Percentiles rank a stretch among this genome's conserved stretches.
Conservation (phyloP, 2,888 invertebrate genomes). For the Drosophila engyochracea region DNA sequence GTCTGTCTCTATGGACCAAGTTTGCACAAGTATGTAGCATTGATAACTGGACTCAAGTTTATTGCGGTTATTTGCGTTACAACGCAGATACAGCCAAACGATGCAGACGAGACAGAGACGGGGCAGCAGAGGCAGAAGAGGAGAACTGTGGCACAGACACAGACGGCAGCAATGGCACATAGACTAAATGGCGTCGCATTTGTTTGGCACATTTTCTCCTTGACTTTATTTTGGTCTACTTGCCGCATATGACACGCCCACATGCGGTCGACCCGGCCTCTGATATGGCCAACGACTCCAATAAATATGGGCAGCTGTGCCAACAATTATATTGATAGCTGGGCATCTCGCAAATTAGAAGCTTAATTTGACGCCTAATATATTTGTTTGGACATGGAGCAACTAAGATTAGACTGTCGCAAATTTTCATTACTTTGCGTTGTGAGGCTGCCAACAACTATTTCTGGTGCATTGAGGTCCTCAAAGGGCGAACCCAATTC, state of each 20-base stretch:
- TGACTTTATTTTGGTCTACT: not conserved
- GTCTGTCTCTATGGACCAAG: slow-evolving; percentile 45
- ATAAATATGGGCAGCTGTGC: slow-evolving; percentile 34
- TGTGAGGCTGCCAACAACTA: not conserved
- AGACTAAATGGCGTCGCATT: slow-evolving; percentile 65
- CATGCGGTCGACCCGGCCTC: slow-evolving; percentile 1
- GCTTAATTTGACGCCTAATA: slow-evolving; percentile 6
- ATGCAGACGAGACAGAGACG: not conserved
- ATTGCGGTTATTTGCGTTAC: slow-evolving; percentile 59
- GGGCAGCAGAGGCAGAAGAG: too few relatives aligned
- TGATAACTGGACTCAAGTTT: slow-evolving; percentile 71
- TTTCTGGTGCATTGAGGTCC: not conserved
- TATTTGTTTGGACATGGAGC: not conserved
- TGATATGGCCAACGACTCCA: not conserved
- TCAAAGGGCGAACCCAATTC: not conserved
- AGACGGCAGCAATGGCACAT: not conserved
- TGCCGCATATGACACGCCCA: slow-evolving; percentile 36
- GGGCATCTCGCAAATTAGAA: slow-evolving; percentile 17
- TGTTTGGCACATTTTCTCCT: slow-evolving; percentile 42
- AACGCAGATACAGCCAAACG: not conserved
- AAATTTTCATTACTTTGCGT: not conserved
- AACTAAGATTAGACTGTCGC: slow-evolving; percentile 2
- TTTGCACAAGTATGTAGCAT: slow-evolving; percentile 62
- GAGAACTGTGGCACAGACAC: not conserved
- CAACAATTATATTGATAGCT: slow-evolving; percentile 18